Percentiles rank a stretch among this genome's conserved stretches.
phyloP scores from a whole-genome alignment of 2,797 vertebrate genomes.

The Oryzias sinensis region DNA sequence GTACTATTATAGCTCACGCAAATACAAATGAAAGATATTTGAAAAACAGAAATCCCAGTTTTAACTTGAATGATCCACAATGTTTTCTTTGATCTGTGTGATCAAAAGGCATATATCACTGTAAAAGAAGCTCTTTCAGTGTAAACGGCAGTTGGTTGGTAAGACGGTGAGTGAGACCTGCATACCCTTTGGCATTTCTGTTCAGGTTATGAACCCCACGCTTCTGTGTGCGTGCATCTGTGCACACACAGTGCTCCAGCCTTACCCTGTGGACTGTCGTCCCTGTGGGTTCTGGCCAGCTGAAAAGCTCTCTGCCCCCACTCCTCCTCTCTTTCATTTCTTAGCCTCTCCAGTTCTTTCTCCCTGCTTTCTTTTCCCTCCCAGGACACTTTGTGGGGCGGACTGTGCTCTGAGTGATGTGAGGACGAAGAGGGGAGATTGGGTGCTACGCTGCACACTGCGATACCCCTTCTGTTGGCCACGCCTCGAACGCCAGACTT shows the following conservation, averaged over 20 bases:
- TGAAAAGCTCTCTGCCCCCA: constrained; percentile 74
- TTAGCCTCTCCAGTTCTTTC: constrained; percentile 51
- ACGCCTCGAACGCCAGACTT: constrained; percentile 80
- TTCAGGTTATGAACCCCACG: constrained; percentile 17
- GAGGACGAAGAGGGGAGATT: constrained; percentile 85
- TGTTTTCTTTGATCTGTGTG: constrained; percentile 54
- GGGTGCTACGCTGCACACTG: constrained; percentile 95
- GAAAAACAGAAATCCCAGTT: constrained; percentile 41
- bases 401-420: constrained; percentile 84
- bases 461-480: constrained; percentile 86
- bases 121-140: constrained; percentile 48
- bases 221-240: constrained; percentile 4
- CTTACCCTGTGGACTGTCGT: constrained; percentile 66
- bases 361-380: constrained; percentile 80
- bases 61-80: constrained; percentile 39
- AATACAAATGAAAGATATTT: constrained; percentile 31
- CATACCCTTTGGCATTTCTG: constrained; percentile 37
- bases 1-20: constrained; percentile 23
- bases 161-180: constrained; percentile 46
- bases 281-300: constrained; percentile 66
- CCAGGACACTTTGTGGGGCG: constrained; percentile 90
- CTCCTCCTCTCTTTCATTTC: constrained; percentile 67
- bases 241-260: constrained; percentile 4
- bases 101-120: constrained; percentile 60
- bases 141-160: constrained; percentile 33